Evolutionary conservation across 2,888 invertebrate species (phyloP).

Genomic region (Chironomus tentans): DNA sequence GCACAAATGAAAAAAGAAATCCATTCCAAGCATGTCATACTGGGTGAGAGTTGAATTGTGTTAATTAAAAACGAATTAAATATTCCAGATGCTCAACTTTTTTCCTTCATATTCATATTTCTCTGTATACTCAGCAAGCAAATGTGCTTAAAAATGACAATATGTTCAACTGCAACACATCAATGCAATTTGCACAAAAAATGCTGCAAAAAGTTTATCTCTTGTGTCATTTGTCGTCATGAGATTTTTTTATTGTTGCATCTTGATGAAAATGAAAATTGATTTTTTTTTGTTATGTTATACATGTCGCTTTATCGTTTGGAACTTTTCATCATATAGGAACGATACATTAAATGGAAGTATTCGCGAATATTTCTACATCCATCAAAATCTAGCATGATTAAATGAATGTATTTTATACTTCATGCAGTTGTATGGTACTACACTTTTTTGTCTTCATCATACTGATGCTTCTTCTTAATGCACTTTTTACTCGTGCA

Average conservation of each 20-base stretch:
- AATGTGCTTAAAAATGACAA: background rate
- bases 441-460: background rate
- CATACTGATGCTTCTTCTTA: too few relatives aligned
- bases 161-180: background rate
- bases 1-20: background rate
- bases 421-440: background rate
- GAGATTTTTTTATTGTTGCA: background rate
- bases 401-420: background rate
- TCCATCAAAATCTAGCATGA: background rate
- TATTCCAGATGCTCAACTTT: background rate
- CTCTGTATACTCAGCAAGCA: background rate
- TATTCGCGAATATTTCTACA: too few relatives aligned
- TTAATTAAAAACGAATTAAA: background rate
- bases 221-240: background rate
- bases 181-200: background rate
- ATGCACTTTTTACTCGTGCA: too few relatives aligned
- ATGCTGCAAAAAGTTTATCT: background rate
- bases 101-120: background rate
- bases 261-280: background rate
- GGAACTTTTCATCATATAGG: background rate
- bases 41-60: background rate
- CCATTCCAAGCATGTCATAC: background rate
- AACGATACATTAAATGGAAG: too few relatives aligned
- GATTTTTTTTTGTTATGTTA: background rate
- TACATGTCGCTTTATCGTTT: background rate